Conservation (phyloP, 2,888 invertebrate genomes). For the Drosophila sordidapex region DNA sequence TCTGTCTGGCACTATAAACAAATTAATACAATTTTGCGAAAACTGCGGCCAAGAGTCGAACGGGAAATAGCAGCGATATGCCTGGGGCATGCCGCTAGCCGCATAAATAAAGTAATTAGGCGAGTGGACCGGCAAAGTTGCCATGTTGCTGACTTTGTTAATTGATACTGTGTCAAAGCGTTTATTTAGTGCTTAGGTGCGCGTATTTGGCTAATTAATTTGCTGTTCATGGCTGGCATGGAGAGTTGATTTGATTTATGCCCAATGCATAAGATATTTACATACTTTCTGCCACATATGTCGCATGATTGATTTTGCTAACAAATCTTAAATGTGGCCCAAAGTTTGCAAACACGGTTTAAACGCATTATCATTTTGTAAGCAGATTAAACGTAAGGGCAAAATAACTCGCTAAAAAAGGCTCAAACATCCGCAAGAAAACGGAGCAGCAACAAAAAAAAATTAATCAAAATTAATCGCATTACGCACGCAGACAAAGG, state of each 20-base stretch:
- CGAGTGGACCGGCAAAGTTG: slow-evolving; percentile 24
- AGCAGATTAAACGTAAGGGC: slow-evolving; percentile 47
- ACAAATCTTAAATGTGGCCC: slow-evolving; percentile 28
- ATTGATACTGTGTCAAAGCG: slow-evolving; percentile 79
- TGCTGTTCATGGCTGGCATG: slow-evolving; percentile 25
- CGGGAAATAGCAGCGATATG: slow-evolving; percentile 1
- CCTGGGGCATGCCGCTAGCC: slow-evolving; percentile 29
- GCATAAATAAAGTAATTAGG: slow-evolving; percentile 80
- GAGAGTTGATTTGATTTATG: slow-evolving; percentile 11
- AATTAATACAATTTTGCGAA: slow-evolving; percentile 74
- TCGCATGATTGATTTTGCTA: slow-evolving; percentile 54
- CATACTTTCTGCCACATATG: slow-evolving; percentile 29
- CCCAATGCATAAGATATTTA: not conserved
- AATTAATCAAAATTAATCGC: slow-evolving; percentile 79
- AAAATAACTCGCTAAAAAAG: not conserved
- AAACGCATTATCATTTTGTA: slow-evolving; percentile 44
- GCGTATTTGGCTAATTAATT: slow-evolving; percentile 52
- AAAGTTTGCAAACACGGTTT: slow-evolving; percentile 28
- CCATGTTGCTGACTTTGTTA: slow-evolving; percentile 52
- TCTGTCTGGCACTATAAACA: slow-evolving; percentile 52
- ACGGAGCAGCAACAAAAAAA: slow-evolving; percentile 3
- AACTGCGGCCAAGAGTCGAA: slow-evolving; percentile 21
- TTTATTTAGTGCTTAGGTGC: slow-evolving; percentile 67
- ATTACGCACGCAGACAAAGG: slow-evolving; percentile 49
- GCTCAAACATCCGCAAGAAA: slow-evolving; percentile 7